Evolutionary conservation across 2,888 invertebrate genomes (phyloP).

Genomic region (Xanthostigma xanthostigma): DNA sequence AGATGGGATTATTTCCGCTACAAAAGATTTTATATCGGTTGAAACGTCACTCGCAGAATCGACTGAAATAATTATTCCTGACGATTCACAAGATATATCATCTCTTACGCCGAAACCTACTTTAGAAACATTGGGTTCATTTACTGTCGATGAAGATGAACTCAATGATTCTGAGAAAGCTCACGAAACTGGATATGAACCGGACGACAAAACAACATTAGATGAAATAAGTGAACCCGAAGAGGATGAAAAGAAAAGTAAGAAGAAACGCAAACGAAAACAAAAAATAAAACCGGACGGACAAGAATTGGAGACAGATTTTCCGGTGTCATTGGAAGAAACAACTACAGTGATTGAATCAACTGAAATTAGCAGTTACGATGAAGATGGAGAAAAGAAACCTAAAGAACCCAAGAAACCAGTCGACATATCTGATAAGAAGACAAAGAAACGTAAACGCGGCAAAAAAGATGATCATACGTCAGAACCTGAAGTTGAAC

Average conservation of each 20-base stretch:
- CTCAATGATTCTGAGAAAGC: constrained; percentile 30
- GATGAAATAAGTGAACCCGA: constrained; percentile 37
- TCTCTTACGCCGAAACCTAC: constrained; percentile 37
- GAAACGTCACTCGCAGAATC: constrained; percentile 37
- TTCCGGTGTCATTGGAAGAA: constrained; percentile 32
- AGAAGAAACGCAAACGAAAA: constrained; percentile 27
- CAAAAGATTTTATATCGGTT: constrained; percentile 20
- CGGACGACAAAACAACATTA: constrained; percentile 47
- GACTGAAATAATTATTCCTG: constrained; percentile 33
- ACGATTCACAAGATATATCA: constrained; percentile 28
- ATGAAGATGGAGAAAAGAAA: constrained; percentile 22
- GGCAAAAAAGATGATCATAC: constrained; percentile 20
- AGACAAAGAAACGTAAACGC: constrained; percentile 24
- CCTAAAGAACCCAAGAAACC: constrained; percentile 16
- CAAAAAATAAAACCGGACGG: constrained; percentile 30
- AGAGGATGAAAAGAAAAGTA: constrained; percentile 24
- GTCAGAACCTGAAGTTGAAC: constrained; percentile 15
- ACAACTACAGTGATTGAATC: constrained; percentile 23
- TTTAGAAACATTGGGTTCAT: constrained; percentile 27
- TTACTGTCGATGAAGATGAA: constrained; percentile 16
- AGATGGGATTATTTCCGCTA: constrained; percentile 16
- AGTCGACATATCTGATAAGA: constrained; percentile 16
- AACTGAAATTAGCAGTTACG: constrained; percentile 23
- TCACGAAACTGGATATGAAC: constrained; percentile 56
- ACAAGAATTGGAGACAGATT: constrained; percentile 31